Conservation (phyloP, 1,140 invertebrate species). For the Bilobella aurantiaca region DNA sequence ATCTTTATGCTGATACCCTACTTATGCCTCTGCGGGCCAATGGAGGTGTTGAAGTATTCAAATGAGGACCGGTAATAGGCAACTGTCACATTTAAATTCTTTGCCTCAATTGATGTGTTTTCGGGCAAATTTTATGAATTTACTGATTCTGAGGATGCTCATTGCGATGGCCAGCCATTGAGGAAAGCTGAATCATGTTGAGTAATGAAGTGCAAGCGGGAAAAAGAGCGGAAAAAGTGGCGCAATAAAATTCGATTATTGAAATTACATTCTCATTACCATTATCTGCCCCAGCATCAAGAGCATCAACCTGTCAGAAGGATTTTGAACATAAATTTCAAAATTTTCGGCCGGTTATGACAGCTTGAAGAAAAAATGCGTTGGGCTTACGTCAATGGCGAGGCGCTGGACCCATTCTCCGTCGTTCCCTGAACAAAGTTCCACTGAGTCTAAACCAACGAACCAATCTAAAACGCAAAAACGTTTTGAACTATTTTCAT, state of each 20-base stretch:
- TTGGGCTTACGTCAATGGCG: slow-evolving; percentile 43
- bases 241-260: not conserved
- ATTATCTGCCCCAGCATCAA: slow-evolving; percentile 58
- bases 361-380: slow-evolving; percentile 3
- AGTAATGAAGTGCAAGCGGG: not conserved
- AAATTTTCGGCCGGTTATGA: not conserved
- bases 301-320: slow-evolving; percentile 44
- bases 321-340: slow-evolving; percentile 10
- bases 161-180: no score
- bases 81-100: slow-evolving; percentile 7
- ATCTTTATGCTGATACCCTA: no score
- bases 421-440: slow-evolving; percentile 47
- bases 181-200: not conserved
- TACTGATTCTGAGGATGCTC: not conserved
- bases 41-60: not conserved
- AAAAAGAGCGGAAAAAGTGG: not conserved
- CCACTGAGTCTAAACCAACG: slow-evolving; percentile 50
- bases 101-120: not conserved
- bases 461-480: slow-evolving; percentile 49
- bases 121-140: not conserved
- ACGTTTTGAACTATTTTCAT: no score
- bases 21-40: no score
- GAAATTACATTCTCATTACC: slow-evolving; percentile 32
- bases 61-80: slow-evolving; percentile 6
- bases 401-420: slow-evolving; percentile 52